These are phyloP conservation scores for Notodonta ziczac DNA, from an alignment of 2,888 invertebrate genomes.

Conservation along the genomic window DNA sequence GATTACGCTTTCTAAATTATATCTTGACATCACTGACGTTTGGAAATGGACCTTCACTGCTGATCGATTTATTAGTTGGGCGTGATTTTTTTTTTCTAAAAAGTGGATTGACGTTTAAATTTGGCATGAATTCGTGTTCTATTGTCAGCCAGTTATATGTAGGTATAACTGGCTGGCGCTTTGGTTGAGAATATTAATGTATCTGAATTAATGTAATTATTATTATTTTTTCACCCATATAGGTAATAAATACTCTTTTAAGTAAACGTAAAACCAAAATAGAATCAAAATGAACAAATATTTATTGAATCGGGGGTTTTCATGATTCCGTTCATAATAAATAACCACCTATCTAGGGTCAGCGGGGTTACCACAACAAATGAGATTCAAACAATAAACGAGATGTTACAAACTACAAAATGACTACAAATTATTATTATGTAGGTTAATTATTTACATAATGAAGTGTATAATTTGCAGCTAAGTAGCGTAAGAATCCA, in stretches of 20 bases:
- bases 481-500: too few relatives aligned
- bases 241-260: too few relatives aligned
- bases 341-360: conserved; percentile 5
- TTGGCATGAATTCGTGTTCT: too few relatives aligned
- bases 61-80: neutral
- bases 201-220: too few relatives aligned
- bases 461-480: too few relatives aligned
- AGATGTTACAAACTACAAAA: neutral
- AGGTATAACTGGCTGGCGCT: too few relatives aligned
- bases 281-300: too few relatives aligned
- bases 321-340: neutral
- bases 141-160: too few relatives aligned
- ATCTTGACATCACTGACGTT: conserved; percentile 18
- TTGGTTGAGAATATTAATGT: too few relatives aligned
- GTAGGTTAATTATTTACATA: neutral
- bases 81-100: neutral
- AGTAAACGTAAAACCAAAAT: too few relatives aligned
- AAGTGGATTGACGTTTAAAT: too few relatives aligned
- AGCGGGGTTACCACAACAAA: conserved; percentile 12
- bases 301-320: neutral
- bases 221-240: too few relatives aligned
- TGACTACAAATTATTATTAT: conserved; percentile 2
- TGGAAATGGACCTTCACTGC: neutral
- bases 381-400: conserved; percentile 8
- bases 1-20: conserved; percentile 41